Evolutionary conservation across 2,888 invertebrate genomes (phyloP), one percentile per base, ranked within the genome.

Genomic region (Andrena minutula): DNA sequence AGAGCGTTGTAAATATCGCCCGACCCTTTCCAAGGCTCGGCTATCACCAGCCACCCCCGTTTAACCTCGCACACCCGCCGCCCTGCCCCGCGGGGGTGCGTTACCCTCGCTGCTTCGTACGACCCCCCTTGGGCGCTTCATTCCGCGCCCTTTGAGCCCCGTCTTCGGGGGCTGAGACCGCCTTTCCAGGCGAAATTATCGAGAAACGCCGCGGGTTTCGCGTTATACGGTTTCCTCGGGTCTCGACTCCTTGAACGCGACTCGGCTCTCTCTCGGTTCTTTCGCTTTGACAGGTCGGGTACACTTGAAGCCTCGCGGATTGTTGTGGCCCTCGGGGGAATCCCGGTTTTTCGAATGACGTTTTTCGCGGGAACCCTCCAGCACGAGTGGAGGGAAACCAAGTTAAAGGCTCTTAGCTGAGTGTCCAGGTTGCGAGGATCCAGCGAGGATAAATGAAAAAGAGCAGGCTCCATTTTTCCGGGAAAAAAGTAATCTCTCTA

Each of bases 1-100:
- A 89, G 90, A 90, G 89, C 89, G 90, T 91, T 92, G 92, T 92
- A 93, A 93, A 93, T 93, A 93, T 92, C 89, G 89, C 41, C 16
- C 89, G 80, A 71, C 41, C 77, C 77, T 82, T 56, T 56, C 66
- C 49, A 32, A 30, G 58, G 20, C 32, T 72, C 66, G 65, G 68
- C 69, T 65, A 74, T 81, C 79, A 81, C 82, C 76, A 53, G 68
- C 68, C 60, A 60, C 61, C 81, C 82, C 81, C 76, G 82, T 82
- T 81, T 82, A 82, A 63, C 77, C 56, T 56, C 26, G 0, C 56
- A 20, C 26, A 20, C 20, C 56, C 56, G 20, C 56, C 56, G 20
- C 23, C 26, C 26, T 16, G 4, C 8, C 79, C 79, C 69, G 66
- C 75, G 74, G 79, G 72, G 51, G 70, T 63, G 56, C 64, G 70